Percentiles rank a stretch among this genome's conserved stretches.
phyloP scores from a whole-genome alignment of 1,140 invertebrate species.

The Plodia interpunctella region DNA sequence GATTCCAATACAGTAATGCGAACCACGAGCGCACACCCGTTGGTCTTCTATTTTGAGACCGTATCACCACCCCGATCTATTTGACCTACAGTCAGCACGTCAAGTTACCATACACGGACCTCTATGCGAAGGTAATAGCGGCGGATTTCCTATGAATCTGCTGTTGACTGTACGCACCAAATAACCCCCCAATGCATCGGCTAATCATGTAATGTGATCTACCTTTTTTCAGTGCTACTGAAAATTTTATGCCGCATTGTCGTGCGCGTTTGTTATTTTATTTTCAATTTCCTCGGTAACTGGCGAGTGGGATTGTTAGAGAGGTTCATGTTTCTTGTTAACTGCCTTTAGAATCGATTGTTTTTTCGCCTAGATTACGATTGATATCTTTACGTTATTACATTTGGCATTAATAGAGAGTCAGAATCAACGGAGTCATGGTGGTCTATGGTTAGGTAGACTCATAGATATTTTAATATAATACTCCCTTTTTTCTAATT shows the following conservation, averaged over 20 bases:
- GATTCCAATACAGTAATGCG: slow-evolving; percentile 66
- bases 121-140: too few relatives aligned
- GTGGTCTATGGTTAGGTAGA: too few relatives aligned
- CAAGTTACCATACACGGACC: too few relatives aligned
- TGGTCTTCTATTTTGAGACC: slow-evolving; percentile 43
- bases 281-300: background rate
- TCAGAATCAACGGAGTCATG: too few relatives aligned
- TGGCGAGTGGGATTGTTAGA: background rate
- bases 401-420: too few relatives aligned
- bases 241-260: slow-evolving; percentile 5
- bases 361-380: too few relatives aligned
- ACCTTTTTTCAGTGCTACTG: slow-evolving; percentile 16
- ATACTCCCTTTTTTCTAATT: too few relatives aligned
- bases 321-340: background rate
- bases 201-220: slow-evolving; percentile 59
- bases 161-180: slow-evolving; percentile 24
- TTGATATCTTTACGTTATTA: too few relatives aligned
- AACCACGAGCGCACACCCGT: slow-evolving; percentile 43
- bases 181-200: slow-evolving; percentile 39
- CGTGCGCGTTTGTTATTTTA: background rate
- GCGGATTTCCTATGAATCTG: too few relatives aligned
- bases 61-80: slow-evolving; percentile 65
- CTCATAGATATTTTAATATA: too few relatives aligned
- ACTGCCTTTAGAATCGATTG: too few relatives aligned
- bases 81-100: slow-evolving; percentile 41